phyloP scores from a whole-genome alignment of 2,113 vertebrate genomes.

The Smithornis capensis region DNA sequence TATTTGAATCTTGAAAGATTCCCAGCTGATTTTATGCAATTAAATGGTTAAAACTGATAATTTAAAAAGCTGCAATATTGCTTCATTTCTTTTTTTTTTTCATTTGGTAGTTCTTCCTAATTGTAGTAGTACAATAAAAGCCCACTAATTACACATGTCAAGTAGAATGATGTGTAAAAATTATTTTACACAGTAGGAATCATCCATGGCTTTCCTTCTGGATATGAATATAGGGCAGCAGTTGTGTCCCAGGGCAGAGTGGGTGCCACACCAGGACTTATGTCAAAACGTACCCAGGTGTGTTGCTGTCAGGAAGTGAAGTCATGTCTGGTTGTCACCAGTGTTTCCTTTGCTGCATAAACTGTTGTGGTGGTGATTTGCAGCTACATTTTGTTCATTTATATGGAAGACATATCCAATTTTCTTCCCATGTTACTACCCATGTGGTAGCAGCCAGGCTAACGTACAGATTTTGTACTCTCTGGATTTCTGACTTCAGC shows the following conservation, averaged over 20 bases:
- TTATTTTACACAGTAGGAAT: not conserved
- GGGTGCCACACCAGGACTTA: not conserved
- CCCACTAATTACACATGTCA: not conserved
- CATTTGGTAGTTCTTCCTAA: not conserved
- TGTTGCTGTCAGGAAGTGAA: not conserved
- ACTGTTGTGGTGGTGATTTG: not conserved
- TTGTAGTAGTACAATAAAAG: not conserved
- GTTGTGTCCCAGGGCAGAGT: not conserved
- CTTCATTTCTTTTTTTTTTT: not conserved
- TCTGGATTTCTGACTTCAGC: not conserved
- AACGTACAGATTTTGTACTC: not conserved
- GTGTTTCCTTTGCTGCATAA: not conserved
- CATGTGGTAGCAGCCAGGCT: not conserved
- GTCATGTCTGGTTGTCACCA: not conserved
- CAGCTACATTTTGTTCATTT: not conserved
- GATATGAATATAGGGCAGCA: not conserved
- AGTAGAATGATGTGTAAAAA: not conserved
- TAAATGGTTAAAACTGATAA: not conserved
- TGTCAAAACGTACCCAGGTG: not conserved
- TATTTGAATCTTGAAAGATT: not conserved
- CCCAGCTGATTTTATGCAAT: not conserved
- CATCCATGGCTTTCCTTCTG: not conserved
- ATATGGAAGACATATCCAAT: not conserved
- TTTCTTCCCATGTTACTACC: not conserved
- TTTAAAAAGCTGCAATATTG: not conserved